phyloP scores from a whole-genome alignment of 2,888 invertebrate genomes.

The Ephialtes manifestator region DNA sequence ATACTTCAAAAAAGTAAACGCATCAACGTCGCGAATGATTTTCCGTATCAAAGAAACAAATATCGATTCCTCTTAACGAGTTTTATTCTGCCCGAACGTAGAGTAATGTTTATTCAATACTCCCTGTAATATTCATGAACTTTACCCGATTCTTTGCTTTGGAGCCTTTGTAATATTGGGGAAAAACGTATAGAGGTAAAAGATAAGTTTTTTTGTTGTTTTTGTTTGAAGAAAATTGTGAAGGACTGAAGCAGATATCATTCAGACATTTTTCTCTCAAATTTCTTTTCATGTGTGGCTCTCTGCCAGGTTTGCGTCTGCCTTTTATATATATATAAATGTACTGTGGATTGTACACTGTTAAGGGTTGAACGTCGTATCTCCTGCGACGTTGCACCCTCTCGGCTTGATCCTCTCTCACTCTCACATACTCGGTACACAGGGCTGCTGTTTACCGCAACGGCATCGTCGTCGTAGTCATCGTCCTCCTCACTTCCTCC shows the following conservation, averaged over 20 bases:
- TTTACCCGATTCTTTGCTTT: slow-evolving; percentile 15
- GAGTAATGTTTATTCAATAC: slow-evolving; percentile 55
- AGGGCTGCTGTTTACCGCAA: slow-evolving; percentile 70
- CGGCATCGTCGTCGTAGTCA: slow-evolving; percentile 57
- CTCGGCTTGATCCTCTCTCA: slow-evolving; percentile 15
- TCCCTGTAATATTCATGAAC: slow-evolving; percentile 41
- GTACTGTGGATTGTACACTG: not conserved
- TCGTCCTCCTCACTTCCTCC: slow-evolving; percentile 50
- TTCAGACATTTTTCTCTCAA: slow-evolving; percentile 21
- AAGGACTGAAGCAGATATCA: slow-evolving; percentile 34
- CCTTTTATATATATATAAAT: slow-evolving; percentile 8
- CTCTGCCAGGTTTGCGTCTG: not conserved
- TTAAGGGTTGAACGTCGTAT: slow-evolving; percentile 53
- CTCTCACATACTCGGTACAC: slow-evolving; percentile 3
- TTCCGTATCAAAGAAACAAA: slow-evolving; percentile 41
- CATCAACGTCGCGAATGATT: slow-evolving; percentile 29
- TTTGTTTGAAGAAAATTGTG: slow-evolving; percentile 23
- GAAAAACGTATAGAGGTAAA: not conserved
- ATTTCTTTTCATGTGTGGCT: not conserved
- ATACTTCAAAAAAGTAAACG: slow-evolving; percentile 16
- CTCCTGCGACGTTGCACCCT: slow-evolving; percentile 40
- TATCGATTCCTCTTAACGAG: slow-evolving; percentile 54
- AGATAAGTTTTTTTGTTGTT: not conserved
- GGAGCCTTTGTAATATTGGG: not conserved
- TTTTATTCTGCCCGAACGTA: slow-evolving; percentile 34